Evolutionary conservation across 2,888 invertebrate genomes (phyloP).

Genomic region (Hofmannophila pseudospretella): DNA sequence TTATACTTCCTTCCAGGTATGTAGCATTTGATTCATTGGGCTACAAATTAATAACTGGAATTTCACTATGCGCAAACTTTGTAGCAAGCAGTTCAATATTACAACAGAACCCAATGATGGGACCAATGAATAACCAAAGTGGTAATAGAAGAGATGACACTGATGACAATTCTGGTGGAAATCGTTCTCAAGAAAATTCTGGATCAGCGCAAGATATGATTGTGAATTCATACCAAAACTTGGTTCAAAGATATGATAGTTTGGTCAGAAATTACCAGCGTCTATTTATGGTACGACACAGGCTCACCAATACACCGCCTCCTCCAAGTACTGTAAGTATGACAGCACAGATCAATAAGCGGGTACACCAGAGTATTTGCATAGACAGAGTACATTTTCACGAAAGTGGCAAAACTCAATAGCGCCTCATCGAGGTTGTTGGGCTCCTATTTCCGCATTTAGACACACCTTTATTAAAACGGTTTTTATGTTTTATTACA

Average conservation of each 20-base stretch:
- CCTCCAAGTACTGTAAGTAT: constrained; percentile 54
- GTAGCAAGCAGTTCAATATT: constrained; percentile 33
- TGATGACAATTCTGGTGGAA: constrained; percentile 33
- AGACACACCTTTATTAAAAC: no score
- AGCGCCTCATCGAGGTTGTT: no score
- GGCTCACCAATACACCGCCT: constrained; percentile 55
- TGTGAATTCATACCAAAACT: constrained; percentile 67
- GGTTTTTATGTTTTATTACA: no score
- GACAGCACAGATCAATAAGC: no score
- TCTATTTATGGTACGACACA: constrained; percentile 67
- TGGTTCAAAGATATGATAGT: constrained; percentile 71
- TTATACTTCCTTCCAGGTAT: constrained; percentile 86
- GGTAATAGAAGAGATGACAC: constrained; percentile 39
- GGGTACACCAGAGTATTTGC: no score
- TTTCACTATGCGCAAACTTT: constrained; percentile 72
- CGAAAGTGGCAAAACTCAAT: no score
- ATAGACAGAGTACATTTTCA: no score
- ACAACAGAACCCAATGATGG: constrained; percentile 36
- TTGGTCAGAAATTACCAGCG: constrained; percentile 71
- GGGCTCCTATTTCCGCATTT: no score
- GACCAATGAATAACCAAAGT: constrained; percentile 35
- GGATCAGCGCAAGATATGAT: constrained; percentile 60
- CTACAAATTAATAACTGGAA: constrained; percentile 89
- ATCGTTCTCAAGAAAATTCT: constrained; percentile 38
- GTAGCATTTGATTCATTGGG: constrained; percentile 91